Evolutionary conservation across 2,888 invertebrate genomes (phyloP), one percentile per base, ranked within the genome.

Genomic region (Torymus auratus): DNA sequence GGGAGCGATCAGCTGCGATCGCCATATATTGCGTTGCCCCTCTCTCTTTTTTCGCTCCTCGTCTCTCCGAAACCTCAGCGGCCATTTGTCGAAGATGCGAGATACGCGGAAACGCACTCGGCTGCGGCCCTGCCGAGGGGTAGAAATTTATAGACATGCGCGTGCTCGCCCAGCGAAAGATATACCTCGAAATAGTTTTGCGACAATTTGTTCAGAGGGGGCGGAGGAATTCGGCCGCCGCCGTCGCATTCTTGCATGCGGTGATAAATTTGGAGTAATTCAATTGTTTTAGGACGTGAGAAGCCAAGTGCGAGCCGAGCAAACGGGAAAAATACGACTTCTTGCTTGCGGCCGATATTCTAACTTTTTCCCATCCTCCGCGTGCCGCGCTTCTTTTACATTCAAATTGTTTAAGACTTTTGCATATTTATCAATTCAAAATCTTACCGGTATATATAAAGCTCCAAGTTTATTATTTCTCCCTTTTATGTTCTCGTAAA

Each of bases 221-320:
- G 50, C 73, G 41, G 55, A 82, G 84, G 84, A 85, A 87, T 87
- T 87, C 85, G 7, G 28, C 28, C 28, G 28, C 7, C 28, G 86
- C 84, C 85, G 23, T 5, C 12, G 86, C 86, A 87, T 88, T 87
- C 86, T 75, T 85, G 83, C 17, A 17, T 82, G 72, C 81, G 78
- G 61, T 80, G 85, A 88, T 88, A 88, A 88, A 88, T 88, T 87
- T 84, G 85, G 84, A 84, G 86, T 83, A 84, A 86, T 87, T 85
- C 86, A 86, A 87, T 88, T 87, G 85, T 87, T 87, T 85, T 84
- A 52, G 85, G 84, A 84, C 82, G 85, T 14, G 52, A 52, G 52
- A 15, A 50, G 56, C 13, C n/a, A 52, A 20, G 62, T 28, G 20
- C 23, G 20, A 7, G 17, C 23, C 23, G 56, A 28, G 28, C 7